These are phyloP conservation scores for Lysandra bellargus DNA, from an alignment of 2,888 invertebrate species.

Conservation along the genomic window DNA sequence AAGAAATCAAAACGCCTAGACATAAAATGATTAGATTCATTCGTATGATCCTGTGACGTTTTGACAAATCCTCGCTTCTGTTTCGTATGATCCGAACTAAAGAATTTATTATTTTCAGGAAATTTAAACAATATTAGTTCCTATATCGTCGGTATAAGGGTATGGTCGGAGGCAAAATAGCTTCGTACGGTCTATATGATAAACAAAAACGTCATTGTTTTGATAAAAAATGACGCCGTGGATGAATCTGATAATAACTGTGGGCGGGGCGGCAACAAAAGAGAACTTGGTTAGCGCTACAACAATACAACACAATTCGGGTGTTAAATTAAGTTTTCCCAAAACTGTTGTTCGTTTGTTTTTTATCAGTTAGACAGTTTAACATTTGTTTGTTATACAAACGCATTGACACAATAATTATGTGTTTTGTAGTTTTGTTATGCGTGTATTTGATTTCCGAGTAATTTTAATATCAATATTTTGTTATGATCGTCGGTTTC, in stretches of 20 bases:
- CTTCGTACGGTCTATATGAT: background rate
- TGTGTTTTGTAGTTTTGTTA: background rate
- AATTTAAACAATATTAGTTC: background rate
- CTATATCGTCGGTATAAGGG: background rate
- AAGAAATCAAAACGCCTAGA: conserved; percentile 32
- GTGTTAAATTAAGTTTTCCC: conserved; percentile 77
- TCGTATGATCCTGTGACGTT: conserved; percentile 60
- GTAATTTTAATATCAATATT: background rate
- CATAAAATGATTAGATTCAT: conserved; percentile 56
- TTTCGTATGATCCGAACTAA: conserved; percentile 52
- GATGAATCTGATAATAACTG: conserved; percentile 76
- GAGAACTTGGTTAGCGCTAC: conserved; percentile 75
- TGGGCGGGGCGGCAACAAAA: conserved; percentile 73
- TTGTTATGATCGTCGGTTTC: background rate
- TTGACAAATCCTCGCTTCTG: conserved; percentile 57
- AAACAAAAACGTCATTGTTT: conserved; percentile 73
- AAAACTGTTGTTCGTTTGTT: conserved; percentile 64
- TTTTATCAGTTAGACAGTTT: conserved; percentile 55
- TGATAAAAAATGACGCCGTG: conserved; percentile 79
- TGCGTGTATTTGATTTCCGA: background rate
- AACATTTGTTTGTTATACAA: conserved; percentile 63
- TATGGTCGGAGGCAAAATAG: background rate
- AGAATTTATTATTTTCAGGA: too few species aligned
- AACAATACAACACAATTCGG: conserved; percentile 73
- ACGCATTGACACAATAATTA: conserved; percentile 48